Base-by-base conservation (phyloP, 2,113 vertebrate genomes). In the Callopanchax toddi region DNA sequence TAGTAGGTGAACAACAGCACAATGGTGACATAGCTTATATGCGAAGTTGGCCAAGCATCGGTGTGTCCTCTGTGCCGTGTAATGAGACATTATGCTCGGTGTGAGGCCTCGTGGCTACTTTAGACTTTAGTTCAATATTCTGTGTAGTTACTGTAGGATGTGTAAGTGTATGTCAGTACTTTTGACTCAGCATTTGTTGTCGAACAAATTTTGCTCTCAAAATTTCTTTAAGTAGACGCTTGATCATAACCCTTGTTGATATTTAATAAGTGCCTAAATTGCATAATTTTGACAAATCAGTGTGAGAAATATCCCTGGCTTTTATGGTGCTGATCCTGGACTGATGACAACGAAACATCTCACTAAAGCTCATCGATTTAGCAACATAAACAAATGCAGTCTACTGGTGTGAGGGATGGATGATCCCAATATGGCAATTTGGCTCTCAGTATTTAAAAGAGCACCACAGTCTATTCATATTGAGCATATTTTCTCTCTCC, bases 261-360 rank as follows among this genome's bases (percentile, higher is more conserved):
- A 85, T 77, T 87, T 87, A 48, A 86, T 74, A 91, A 91, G 89
- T 89, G 86, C 89, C 89, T 89, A 85, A 81, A 86, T 89, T 88
- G 71, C 79, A 77, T 87, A 59, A 71, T 79, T 79, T 79, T 81
- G 79, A 86, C 85, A 78, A 79, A 84, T 86, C 67, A 72, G 40
- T 63, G 4, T 49, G 34, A 40, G 43, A 72, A 71, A 15, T 26
- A 42, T 68, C 56, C 70, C 52, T 46, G 12, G 67, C 61, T 76
- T 53, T 75, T 39, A 77, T 75, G 83, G 85, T 85, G 83, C 82
- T 82, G 76, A 83, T 67, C 59, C 60, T 58, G 58, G 61, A 67
- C 48, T 12, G 12, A 72, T 25, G 42, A 72, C 25, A 37, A 32
- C 43, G 29, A 29, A 68, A 21, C 55, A 52, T 72, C 25, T 71